phyloP scores from a whole-genome alignment of 1,140 invertebrate genomes.

The Tetramorium alpestre region DNA sequence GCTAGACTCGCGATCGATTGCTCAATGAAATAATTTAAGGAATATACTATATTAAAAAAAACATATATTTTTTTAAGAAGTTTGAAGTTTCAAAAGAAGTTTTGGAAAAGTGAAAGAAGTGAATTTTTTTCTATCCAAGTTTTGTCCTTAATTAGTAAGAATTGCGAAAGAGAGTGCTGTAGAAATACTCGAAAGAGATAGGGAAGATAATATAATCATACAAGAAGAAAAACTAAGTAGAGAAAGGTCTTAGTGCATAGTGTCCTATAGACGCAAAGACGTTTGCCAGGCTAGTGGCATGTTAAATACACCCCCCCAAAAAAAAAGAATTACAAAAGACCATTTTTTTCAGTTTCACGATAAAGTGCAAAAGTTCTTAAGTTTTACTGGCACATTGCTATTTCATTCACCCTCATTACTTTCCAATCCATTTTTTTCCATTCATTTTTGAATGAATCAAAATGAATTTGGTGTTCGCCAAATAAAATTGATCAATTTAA shows the following conservation, averaged over 20 bases:
- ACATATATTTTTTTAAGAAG: not conserved
- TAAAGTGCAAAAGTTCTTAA: not conserved
- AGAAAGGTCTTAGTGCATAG: too few species aligned
- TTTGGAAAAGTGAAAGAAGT: not conserved
- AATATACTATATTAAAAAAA: not conserved
- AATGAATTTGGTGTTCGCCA: not conserved
- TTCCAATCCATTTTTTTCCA: not conserved
- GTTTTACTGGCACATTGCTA: not conserved
- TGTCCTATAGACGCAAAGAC: too few species aligned
- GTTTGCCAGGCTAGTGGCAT: too few species aligned
- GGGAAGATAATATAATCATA: too few species aligned
- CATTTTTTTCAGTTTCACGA: not conserved
- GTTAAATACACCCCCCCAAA: too few species aligned
- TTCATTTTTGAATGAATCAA: not conserved
- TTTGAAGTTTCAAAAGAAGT: not conserved
- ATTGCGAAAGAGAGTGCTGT: not conserved
- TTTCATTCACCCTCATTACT: not conserved
- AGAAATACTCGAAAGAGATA: too few species aligned
- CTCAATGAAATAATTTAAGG: not conserved
- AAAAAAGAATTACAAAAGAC: not conserved
- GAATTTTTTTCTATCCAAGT: not conserved
- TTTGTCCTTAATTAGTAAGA: not conserved
- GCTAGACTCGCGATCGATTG: not conserved
- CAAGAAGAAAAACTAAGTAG: too few species aligned
- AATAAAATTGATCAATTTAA: not conserved